These are phyloP conservation scores for Prosopocoilus inquinatus DNA, from an alignment of 2,888 invertebrate species.

Conservation along the genomic window DNA sequence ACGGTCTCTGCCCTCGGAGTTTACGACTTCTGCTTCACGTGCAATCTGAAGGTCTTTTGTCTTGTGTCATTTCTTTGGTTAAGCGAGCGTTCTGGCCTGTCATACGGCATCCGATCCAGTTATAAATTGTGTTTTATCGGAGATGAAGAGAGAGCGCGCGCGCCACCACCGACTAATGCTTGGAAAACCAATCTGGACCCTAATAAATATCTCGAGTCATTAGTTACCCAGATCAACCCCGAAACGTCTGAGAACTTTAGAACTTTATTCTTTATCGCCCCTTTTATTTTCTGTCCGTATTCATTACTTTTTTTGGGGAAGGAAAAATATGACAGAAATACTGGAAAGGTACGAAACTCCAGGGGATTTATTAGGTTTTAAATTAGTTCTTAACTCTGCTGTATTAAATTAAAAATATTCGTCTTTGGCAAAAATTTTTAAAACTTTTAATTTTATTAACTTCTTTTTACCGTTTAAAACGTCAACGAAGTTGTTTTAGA, in stretches of 20 bases:
- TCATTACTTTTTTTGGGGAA: constrained; percentile 15
- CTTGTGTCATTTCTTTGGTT: too few relatives aligned
- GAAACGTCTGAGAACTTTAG: constrained; percentile 29
- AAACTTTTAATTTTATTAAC: too few relatives aligned
- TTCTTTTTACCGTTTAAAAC: too few relatives aligned
- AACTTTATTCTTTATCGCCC: constrained; percentile 29
- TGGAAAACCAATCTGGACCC: constrained; percentile 31
- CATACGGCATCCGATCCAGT: not conserved
- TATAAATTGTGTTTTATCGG: constrained; percentile 31
- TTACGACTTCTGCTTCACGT: too few relatives aligned
- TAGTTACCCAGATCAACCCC: constrained; percentile 30
- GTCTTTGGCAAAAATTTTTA: too few relatives aligned
- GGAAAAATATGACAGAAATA: too few relatives aligned
- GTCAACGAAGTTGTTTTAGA: too few relatives aligned
- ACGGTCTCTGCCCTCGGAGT: too few relatives aligned
- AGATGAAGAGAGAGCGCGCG: not conserved
- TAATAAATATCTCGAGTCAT: constrained; percentile 30
- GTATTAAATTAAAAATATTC: constrained; percentile 18
- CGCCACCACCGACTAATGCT: constrained; percentile 18
- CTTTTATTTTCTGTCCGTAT: constrained; percentile 6
- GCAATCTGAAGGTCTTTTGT: too few relatives aligned
- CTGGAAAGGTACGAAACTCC: not conserved
- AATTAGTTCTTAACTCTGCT: constrained; percentile 11
- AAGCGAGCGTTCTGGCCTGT: too few relatives aligned
- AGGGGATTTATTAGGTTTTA: constrained; percentile 16